Base-by-base conservation (phyloP, 2,797 vertebrate species). In the Anguilla obscura region DNA sequence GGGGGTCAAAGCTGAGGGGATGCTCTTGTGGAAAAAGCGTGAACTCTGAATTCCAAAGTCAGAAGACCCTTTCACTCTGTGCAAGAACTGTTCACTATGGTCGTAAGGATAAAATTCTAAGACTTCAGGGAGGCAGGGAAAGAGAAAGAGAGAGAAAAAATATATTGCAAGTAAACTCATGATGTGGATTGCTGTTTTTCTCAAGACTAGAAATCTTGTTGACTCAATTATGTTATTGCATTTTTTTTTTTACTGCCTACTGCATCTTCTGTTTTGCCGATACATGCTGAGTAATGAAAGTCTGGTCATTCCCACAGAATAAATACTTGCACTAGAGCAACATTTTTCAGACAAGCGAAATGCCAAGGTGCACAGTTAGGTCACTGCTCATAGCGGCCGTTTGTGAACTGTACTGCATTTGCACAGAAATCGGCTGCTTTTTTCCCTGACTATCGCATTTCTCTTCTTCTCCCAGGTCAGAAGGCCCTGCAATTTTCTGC, bases 141-240 rank as follows among this genome's bases (percentile, higher is more conserved):
- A 52, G 33, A 74, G 63, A 71, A 9, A 85, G 0, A 40, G 48
- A 30, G 60, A 14, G 66, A 48, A 7, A 48, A 54, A 74, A 69
- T 18, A 71, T 36, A 24, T n/a, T 10, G 63, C 40, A 71, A 21
- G 27, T 27, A 86, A 24, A n/a, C 27, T 24, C 18, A 2, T 27
- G 24, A 86, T 71, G 33, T 48, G 16, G 76, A 88, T 27, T 27
- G 69, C 82, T 52, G 52, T 80, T 88, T 45, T 88, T 85, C 66
- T 76, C 69, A 79, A 85, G 74, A 82, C 63, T 74, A 48, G 48
- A 48, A 88, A 88, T 24, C 69, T 79, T 54, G 74, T 88, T 88
- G n/a, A 85, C 54, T 80, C 58, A 88, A 88, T 33, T 45, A n/a
- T 58, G 33, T 60, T 79, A 88, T 85, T 69, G 79, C 48, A 85